phyloP scores from a whole-genome alignment of 2,113 vertebrate species.

The Scolopax mira region DNA sequence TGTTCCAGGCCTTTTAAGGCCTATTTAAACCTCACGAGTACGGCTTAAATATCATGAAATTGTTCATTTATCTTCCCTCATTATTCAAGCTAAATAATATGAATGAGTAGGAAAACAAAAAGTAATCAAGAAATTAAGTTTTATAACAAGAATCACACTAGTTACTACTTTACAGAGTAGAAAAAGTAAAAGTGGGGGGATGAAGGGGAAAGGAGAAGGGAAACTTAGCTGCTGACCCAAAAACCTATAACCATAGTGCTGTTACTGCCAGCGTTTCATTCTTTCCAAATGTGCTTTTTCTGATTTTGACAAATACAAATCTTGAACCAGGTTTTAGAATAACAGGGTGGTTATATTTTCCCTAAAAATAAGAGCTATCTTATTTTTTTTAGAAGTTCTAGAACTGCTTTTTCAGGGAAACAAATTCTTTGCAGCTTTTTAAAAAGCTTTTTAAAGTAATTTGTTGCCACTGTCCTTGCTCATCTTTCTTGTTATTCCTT shows the following conservation, averaged over 20 bases:
- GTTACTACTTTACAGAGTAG: not conserved
- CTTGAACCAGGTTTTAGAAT: not conserved
- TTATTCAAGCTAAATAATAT: not conserved
- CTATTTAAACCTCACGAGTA: no score
- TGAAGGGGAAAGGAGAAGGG: not conserved
- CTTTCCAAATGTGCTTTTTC: not conserved
- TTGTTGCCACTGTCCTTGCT: not conserved
- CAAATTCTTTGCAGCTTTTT: not conserved
- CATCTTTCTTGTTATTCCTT: not conserved
- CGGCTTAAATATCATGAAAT: not conserved
- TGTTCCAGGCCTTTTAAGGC: no score
- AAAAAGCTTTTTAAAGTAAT: not conserved
- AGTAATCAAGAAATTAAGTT: not conserved
- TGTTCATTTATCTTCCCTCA: not conserved
- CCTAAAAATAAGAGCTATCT: not conserved
- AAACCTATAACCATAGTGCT: not conserved
- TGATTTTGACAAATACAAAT: not conserved
- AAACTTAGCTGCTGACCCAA: not conserved
- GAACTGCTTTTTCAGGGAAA: not conserved
- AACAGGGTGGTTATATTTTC: not conserved
- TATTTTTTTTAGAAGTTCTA: not conserved
- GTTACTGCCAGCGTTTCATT: not conserved
- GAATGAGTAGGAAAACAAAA: not conserved
- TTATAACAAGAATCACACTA: not conserved
- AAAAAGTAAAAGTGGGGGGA: not conserved